Evolutionary conservation across 2,113 vertebrate genomes (phyloP).

Genomic region (Typhlomys cinereus): DNA sequence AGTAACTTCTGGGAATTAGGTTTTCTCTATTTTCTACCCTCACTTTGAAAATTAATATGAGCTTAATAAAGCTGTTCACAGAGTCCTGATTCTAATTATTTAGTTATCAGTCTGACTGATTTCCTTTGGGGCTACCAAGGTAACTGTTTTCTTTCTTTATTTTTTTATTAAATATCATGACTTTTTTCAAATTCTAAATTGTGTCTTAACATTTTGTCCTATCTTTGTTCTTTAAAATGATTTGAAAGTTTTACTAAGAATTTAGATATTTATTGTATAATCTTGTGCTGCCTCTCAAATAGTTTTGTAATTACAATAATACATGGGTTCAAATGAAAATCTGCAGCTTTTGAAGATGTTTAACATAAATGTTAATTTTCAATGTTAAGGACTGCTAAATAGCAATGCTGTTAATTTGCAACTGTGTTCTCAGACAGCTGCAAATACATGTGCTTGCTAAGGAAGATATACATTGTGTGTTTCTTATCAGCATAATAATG

Average conservation of each 20-base stretch:
- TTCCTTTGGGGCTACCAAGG: constrained; percentile 79
- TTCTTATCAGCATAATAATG: neutral
- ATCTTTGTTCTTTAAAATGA: constrained; percentile 18
- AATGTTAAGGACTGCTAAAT: neutral
- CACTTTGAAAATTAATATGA: constrained; percentile 83
- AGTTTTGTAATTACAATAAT: neutral
- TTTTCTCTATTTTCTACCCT: constrained; percentile 75
- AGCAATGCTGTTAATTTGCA: neutral
- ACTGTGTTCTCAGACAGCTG: neutral
- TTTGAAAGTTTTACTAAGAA: neutral
- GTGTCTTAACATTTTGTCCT: constrained; percentile 60
- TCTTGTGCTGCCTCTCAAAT: neutral
- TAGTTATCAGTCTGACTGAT: constrained; percentile 80
- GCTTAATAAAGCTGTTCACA: constrained; percentile 82
- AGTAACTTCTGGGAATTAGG: constrained; percentile 70
- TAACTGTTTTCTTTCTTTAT: constrained; percentile 69
- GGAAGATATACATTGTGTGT: neutral
- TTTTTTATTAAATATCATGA: constrained; percentile 79
- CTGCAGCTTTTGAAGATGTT: neutral
- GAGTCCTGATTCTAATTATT: constrained; percentile 86
- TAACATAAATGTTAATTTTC: neutral
- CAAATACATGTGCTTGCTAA: neutral
- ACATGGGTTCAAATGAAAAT: neutral
- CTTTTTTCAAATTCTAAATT: constrained; percentile 71
- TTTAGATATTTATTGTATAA: neutral